phyloP scores from a whole-genome alignment of 1,140 invertebrate genomes.

The Pogonomyrmex barbatus region DNA sequence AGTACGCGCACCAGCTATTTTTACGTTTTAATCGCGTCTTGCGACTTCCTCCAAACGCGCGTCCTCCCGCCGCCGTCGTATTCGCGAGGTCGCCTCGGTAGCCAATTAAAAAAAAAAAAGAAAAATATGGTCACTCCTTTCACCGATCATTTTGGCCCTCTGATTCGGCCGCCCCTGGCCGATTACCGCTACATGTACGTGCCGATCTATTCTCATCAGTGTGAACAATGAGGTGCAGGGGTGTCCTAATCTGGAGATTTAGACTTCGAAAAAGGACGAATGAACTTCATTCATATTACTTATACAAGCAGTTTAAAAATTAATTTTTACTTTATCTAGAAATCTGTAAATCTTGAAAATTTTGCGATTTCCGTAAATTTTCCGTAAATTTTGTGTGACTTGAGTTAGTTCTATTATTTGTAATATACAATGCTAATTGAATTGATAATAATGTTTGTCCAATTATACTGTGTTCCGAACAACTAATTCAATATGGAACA shows the following conservation, averaged over 20 bases:
- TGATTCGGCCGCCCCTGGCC: constrained; percentile 14
- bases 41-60: constrained; percentile 63
- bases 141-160: constrained; percentile 35
- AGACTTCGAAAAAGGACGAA: too few relatives aligned
- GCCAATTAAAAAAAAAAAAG: constrained; percentile 63
- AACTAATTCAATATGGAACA: not conserved
- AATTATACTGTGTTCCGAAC: not conserved
- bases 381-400: not conserved
- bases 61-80: not conserved
- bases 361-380: not conserved
- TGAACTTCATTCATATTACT: too few relatives aligned
- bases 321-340: not conserved
- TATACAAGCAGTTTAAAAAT: not conserved
- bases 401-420: not conserved
- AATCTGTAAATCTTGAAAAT: not conserved
- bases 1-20: constrained; percentile 68
- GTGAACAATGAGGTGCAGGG: not conserved
- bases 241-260: not conserved
- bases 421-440: not conserved
- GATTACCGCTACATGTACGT: constrained; percentile 27
- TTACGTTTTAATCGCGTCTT: constrained; percentile 70
- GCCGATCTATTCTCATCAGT: not conserved
- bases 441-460: not conserved
- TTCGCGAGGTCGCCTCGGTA: not conserved
- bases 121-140: constrained; percentile 64